These are phyloP conservation scores for Crioceris asparagi DNA, from an alignment of 2,888 invertebrate species.

Conservation along the genomic window DNA sequence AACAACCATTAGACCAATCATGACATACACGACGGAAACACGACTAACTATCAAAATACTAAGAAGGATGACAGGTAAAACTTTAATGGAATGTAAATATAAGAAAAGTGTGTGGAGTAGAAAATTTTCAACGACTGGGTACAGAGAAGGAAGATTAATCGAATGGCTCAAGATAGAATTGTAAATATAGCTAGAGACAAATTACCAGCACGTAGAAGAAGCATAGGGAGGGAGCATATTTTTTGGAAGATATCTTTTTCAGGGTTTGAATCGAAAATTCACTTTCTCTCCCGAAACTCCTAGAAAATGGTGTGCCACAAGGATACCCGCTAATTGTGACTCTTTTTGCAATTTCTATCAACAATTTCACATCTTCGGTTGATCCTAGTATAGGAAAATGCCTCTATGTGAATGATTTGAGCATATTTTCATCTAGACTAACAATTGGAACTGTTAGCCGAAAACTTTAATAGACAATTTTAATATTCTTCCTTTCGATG, in stretches of 20 bases:
- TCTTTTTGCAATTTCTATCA: constrained; percentile 13
- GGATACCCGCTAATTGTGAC: constrained; percentile 12
- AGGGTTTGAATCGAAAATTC: constrained; percentile 3
- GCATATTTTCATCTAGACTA: background rate
- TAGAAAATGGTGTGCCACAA: constrained; percentile 16
- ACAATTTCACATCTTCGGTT: constrained; percentile 5
- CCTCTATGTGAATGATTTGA: constrained; percentile 9
- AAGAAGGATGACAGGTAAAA: constrained; percentile 1
- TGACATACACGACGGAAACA: no score
- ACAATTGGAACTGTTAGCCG: background rate
- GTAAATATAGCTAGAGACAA: no score
- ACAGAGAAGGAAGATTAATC: no score
- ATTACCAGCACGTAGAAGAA: constrained; percentile 10
- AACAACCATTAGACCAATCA: no score
- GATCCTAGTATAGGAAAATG: constrained; percentile 1
- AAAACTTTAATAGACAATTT: constrained; percentile 2
- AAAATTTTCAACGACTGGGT: no score
- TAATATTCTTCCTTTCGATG: no score
- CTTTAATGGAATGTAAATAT: constrained; percentile 5
- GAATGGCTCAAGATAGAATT: no score
- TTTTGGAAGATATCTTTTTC: constrained; percentile 4
- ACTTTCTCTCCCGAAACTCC: background rate
- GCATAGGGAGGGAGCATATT: constrained; percentile 8
- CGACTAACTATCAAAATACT: no score
- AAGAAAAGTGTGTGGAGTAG: constrained; percentile 12